Conservation (phyloP, 2,888 invertebrate species). For the Rotaria magnacalcarata region DNA sequence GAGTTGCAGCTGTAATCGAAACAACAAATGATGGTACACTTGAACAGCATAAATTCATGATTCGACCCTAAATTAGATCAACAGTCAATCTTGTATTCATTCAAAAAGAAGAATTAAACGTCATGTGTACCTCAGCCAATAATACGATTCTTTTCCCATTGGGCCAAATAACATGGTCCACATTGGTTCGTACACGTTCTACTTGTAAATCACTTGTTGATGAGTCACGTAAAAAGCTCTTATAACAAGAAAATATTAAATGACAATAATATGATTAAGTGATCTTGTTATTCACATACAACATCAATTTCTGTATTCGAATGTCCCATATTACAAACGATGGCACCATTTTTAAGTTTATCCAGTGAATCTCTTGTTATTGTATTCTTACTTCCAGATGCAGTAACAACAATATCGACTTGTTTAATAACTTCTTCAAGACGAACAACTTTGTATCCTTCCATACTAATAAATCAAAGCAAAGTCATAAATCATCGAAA, state of each 20-base stretch:
- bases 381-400: slow-evolving; percentile 90
- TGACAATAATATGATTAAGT: no score
- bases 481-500: neutral
- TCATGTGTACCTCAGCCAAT: slow-evolving; percentile 68
- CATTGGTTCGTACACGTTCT: slow-evolving; percentile 94
- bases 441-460: slow-evolving; percentile 88
- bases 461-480: slow-evolving; percentile 69
- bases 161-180: slow-evolving; percentile 97
- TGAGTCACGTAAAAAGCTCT: slow-evolving; percentile 19
- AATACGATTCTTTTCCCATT: slow-evolving; percentile 88
- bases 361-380: slow-evolving; percentile 91
- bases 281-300: slow-evolving; percentile 59
- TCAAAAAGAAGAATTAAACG: neutral
- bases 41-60: slow-evolving; percentile 89
- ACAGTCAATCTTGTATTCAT: no score
- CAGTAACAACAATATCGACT: slow-evolving; percentile 92
- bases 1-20: slow-evolving; percentile 92
- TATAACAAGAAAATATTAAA: neutral
- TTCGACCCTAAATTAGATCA: slow-evolving; percentile 65
- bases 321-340: slow-evolving; percentile 94
- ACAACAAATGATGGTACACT: slow-evolving; percentile 95
- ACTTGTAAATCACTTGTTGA: slow-evolving; percentile 76
- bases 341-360: slow-evolving; percentile 88
- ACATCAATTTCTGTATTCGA: slow-evolving; percentile 93
- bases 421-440: slow-evolving; percentile 83